Evolutionary conservation across 1,140 invertebrate species (phyloP).

Genomic region (Psilanteris sp.): DNA sequence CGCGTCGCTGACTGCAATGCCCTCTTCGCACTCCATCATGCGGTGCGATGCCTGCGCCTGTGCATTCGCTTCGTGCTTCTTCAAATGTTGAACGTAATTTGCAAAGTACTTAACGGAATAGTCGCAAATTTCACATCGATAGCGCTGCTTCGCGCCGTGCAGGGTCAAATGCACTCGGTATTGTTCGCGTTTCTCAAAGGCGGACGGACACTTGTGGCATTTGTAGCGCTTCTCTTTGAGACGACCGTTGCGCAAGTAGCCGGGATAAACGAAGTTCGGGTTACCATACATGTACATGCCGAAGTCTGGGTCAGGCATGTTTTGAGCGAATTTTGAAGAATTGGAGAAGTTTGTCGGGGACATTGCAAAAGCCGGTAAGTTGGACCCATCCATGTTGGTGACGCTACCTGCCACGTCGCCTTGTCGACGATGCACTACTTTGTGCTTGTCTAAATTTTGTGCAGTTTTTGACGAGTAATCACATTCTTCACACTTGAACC

Average conservation of each 20-base stretch:
- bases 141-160: slow-evolving; percentile 91
- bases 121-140: slow-evolving; percentile 91
- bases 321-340: not conserved
- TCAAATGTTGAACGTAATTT: slow-evolving; percentile 89
- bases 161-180: slow-evolving; percentile 90
- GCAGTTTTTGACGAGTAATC: slow-evolving; percentile 90
- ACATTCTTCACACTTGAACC: slow-evolving; percentile 89
- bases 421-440: slow-evolving; percentile 82
- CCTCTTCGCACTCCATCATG: slow-evolving; percentile 75
- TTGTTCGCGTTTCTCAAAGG: slow-evolving; percentile 91
- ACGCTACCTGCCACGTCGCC: slow-evolving; percentile 28
- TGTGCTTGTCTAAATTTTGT: slow-evolving; percentile 88
- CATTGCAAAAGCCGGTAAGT: too few relatives aligned
- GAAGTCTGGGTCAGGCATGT: slow-evolving; percentile 84
- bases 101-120: slow-evolving; percentile 93
- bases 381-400: not conserved
- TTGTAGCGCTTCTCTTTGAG: slow-evolving; percentile 89
- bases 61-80: slow-evolving; percentile 87
- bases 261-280: slow-evolving; percentile 88
- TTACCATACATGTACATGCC: slow-evolving; percentile 85
- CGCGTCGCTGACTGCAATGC: slow-evolving; percentile 54
- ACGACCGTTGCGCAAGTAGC: slow-evolving; percentile 86
- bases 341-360: too few relatives aligned
- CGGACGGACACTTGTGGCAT: slow-evolving; percentile 92
- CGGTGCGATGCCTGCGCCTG: slow-evolving; percentile 83